Base-by-base conservation (phyloP, 2,113 vertebrate species). In the Morphnarchus princeps region DNA sequence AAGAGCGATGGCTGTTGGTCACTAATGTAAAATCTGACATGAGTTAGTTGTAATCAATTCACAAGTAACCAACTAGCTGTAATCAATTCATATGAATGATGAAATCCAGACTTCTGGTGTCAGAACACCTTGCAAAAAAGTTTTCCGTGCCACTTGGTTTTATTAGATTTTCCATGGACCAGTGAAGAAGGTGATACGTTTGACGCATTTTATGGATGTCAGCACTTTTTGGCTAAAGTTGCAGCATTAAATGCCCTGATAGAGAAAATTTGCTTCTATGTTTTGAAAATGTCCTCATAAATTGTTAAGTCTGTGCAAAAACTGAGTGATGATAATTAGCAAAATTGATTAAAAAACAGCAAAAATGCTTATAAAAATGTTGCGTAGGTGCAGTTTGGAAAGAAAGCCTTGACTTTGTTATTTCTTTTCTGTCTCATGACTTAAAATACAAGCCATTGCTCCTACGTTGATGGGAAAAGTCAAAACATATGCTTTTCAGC, bases 401-500 rank as follows among this genome's bases (percentile, higher is more conserved):
- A 81, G 40, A 63, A 87, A 93, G 54, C 25, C 31, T 89, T 82
- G 58, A 58, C 66, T 93, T 85, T 93, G 91, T 85, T 93, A 36
- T 95, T 96, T 59, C 73, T 95, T 87, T 82, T 87, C 84, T 91
- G 81, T 77, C 94, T 83, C 77, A 95, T 88, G 91, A 91, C 91
- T 94, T 91, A 95, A 93, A 96, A 95, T 31, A 83, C 58, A 85
- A 85, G 77, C 94, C 79, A 57, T 92, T 50, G 77, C 97, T 97
- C 97, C 93, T 58, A 93, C 55, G 3, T 65, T 85, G 93, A 92
- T 97, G 95, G 89, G 90, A 97, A 97, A 91, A 94, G 84, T 89
- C 79, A 91, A 87, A 82, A 87, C 87, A 95, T 73, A 93, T 74
- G 36, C 52, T 90, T 90, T 87, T 97, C 77, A 92, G 62, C 45